Base-by-base conservation (phyloP, 37 sponge, comb jelly and placozoan genomes). In the Aplysina aerophoba region DNA sequence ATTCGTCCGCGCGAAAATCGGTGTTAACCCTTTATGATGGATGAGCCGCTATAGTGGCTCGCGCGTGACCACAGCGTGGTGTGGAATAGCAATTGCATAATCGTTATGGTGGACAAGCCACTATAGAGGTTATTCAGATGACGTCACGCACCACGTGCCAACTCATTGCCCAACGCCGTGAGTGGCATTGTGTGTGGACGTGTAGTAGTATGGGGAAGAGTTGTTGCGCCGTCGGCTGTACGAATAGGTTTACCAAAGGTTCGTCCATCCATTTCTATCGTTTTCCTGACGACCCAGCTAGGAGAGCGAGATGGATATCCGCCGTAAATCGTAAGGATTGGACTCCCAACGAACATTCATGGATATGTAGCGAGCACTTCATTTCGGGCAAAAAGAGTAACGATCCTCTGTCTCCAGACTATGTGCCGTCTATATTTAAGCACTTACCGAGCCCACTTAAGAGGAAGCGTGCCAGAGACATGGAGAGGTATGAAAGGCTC, bases 361-460 rank as follows among this genome's bases (percentile, higher is more conserved):
- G 86, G 83, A 19, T 90, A 17, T 90, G 90, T 53, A 44, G 86
- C 21, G 64, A 39, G 25, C 87, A 91, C 63, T 91, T 91, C 56
- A 71, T 91, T 15, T 80, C 59, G 59, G 89, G 92, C 28, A 20
- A 40, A 53, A 88, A 82, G 83, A 86, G 79, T 55, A 50, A 88
- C 55, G 83, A 92, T 84, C 86, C 86, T 35, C 86, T 82, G 8
- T 85, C 84, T 19, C 88, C 90, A 30, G 88, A 87, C n/a, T 90
- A 87, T 63, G 82, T 84, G 37, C 90, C 93, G 34, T 59, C 81
- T 31, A 34, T 89, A 22, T 92, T 92, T 55, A 69, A 34, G 5
- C 62, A 79, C 77, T 57, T 74, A 19, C 17, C n/a, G 16, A 85
- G 83, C 38, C 90, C 86, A 33, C 20, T 71, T 37, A 90, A 90